Conservation (phyloP, 2,888 invertebrate genomes). For the Chloromyia formosa region DNA sequence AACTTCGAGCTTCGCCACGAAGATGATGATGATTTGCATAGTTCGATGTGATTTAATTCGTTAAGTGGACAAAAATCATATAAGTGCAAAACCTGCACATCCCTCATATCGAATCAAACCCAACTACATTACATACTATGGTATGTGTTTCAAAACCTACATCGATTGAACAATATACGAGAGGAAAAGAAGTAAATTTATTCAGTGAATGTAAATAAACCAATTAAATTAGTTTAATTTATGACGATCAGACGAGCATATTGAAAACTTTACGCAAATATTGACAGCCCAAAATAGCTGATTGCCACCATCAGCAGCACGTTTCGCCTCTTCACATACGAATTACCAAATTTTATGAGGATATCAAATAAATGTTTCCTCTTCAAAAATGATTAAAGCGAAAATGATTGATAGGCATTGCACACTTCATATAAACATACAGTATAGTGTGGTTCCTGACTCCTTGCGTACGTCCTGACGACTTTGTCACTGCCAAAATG, state of each 20-base stretch:
- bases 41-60: no score
- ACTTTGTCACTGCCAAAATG: neutral
- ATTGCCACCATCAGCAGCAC: no score
- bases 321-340: neutral
- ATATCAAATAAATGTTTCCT: slow-evolving; percentile 28
- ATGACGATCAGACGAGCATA: neutral
- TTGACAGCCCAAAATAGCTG: neutral
- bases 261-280: slow-evolving; percentile 7
- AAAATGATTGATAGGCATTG: slow-evolving; percentile 32
- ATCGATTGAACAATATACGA: no score
- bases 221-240: neutral
- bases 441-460: neutral
- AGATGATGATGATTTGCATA: no score
- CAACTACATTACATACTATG: no score
- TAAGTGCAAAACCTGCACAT: no score
- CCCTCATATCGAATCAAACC: no score
- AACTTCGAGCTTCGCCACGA: no score
- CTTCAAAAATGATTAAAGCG: slow-evolving; percentile 26
- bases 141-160: no score
- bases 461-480: neutral
- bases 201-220: neutral
- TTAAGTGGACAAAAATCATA: no score
- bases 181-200: no score
- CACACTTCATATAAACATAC: slow-evolving; percentile 29
- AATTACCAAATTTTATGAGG: neutral